Conservation (phyloP, 2,888 invertebrate species). For the Drosophila putrida region DNA sequence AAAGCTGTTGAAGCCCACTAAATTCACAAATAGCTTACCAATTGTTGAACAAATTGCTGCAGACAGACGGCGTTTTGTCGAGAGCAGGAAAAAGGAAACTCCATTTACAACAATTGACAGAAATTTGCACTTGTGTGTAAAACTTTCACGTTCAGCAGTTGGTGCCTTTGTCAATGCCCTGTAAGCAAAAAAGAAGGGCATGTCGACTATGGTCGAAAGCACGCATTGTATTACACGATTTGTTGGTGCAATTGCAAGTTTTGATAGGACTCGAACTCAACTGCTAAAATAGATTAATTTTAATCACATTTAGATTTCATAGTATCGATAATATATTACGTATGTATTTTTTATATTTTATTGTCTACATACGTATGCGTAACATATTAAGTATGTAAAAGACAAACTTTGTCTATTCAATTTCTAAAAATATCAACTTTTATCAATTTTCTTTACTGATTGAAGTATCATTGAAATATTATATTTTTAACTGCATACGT, state of each 20-base stretch:
- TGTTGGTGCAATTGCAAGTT: not conserved
- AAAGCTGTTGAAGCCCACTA: conserved; percentile 25
- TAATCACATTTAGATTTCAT: too few relatives aligned
- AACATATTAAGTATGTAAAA: too few relatives aligned
- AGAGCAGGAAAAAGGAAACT: conserved; percentile 62
- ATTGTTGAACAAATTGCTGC: conserved; percentile 50
- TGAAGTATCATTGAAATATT: not conserved
- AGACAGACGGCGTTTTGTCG: conserved; percentile 38
- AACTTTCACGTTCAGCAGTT: conserved; percentile 56
- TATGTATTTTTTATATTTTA: too few relatives aligned
- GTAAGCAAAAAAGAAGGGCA: not conserved
- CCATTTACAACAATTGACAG: conserved; percentile 75
- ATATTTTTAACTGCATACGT: not conserved
- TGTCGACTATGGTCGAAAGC: not conserved
- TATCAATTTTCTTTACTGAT: not conserved
- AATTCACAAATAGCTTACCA: conserved; percentile 49
- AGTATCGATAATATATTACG: too few relatives aligned
- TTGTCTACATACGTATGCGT: too few relatives aligned
- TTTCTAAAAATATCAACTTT: not conserved
- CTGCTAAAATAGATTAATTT: too few relatives aligned
- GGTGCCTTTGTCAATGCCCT: conserved; percentile 28
- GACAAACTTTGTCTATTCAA: not conserved
- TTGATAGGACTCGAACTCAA: not conserved
- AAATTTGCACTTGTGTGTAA: conserved; percentile 72
- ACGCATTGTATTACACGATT: not conserved